Conservation (phyloP, 2,113 vertebrate species). For the Solea senegalensis region DNA sequence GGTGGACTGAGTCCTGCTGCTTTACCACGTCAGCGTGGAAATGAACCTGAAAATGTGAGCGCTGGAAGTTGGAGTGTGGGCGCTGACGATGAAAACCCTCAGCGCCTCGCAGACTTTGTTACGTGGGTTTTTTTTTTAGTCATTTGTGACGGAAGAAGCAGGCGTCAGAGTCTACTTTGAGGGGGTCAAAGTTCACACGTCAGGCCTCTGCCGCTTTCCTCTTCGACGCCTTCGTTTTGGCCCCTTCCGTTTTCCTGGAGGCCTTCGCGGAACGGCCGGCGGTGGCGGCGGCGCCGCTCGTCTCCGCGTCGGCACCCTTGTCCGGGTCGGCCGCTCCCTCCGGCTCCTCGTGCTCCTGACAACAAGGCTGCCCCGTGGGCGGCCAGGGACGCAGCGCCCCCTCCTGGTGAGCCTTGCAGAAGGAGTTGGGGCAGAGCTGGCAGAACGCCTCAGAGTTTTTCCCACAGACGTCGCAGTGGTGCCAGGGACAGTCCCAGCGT, state of each 20-base stretch:
- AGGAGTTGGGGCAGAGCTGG: constrained; percentile 96
- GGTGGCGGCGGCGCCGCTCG: neutral
- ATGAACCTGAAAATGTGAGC: constrained; percentile 42
- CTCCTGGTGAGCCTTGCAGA: constrained; percentile 94
- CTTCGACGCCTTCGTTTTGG: constrained; percentile 61
- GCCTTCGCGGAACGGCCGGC: constrained; percentile 37
- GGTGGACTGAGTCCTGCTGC: constrained; percentile 56
- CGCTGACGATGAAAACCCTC: constrained; percentile 32
- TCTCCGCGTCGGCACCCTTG: neutral
- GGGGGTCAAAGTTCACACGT: constrained; percentile 44
- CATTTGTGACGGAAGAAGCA: neutral
- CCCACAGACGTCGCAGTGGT: constrained; percentile 97
- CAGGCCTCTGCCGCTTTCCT: constrained; percentile 72
- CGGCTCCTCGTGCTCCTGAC: constrained; percentile 89
- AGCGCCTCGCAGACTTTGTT: constrained; percentile 20
- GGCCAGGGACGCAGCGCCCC: constrained; percentile 82
- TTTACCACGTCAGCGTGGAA: constrained; percentile 78
- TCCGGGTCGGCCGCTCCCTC: constrained; percentile 58
- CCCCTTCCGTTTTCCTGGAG: constrained; percentile 54
- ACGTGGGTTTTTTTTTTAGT: neutral
- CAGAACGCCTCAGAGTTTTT: constrained; percentile 92
- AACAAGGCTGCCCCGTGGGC: constrained; percentile 85
- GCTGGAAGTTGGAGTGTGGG: constrained; percentile 37
- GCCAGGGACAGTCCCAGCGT: constrained; percentile 99
- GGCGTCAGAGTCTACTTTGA: constrained; percentile 72